Conservation (phyloP, 2,797 vertebrate genomes). For the Pelochelys cantorii region DNA sequence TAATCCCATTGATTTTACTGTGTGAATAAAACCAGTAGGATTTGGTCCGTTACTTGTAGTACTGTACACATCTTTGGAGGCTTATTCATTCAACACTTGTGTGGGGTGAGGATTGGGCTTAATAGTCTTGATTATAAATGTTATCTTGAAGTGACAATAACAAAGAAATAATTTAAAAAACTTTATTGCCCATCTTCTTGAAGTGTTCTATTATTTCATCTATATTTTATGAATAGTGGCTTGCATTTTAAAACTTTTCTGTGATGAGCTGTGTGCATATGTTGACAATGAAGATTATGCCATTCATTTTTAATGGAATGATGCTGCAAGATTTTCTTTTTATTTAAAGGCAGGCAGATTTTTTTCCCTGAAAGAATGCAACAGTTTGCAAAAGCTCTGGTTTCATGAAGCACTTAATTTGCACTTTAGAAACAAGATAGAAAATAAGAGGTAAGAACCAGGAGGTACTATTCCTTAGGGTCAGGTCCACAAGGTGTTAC, state of each 20-base stretch:
- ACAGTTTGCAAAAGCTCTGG: neutral
- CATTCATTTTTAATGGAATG: neutral
- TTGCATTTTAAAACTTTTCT: neutral
- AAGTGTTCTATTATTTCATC: neutral
- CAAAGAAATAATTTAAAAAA: neutral
- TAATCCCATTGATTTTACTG: neutral
- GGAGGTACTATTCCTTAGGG: no score
- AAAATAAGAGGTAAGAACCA: no score
- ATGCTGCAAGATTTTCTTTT: neutral
- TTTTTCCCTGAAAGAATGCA: neutral
- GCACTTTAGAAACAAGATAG: no score
- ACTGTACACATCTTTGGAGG: neutral
- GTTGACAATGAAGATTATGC: neutral
- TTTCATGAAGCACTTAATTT: neutral
- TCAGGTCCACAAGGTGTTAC: neutral
- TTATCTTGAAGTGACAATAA: neutral
- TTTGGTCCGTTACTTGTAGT: neutral
- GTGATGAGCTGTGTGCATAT: neutral
- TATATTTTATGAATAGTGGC: neutral
- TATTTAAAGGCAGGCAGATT: neutral
- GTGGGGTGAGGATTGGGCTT: neutral
- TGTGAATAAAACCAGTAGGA: neutral
- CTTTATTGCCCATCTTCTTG: neutral
- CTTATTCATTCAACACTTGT: neutral
- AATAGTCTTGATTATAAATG: neutral